phyloP scores from a whole-genome alignment of 2,888 invertebrate genomes.

The Idaea straminata region DNA sequence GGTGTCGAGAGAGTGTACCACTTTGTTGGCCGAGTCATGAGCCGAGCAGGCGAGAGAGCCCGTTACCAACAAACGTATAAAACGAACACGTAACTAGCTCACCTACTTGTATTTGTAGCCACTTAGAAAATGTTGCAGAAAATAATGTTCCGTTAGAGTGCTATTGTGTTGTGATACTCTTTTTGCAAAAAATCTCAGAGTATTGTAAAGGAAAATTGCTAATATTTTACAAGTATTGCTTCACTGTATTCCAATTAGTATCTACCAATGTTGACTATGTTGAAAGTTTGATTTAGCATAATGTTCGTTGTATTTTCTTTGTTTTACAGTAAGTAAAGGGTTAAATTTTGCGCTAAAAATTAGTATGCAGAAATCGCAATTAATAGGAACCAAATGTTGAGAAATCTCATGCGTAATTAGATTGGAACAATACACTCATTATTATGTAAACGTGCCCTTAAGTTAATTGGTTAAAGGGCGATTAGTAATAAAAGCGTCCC shows the following conservation, averaged over 20 bases:
- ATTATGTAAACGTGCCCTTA: constrained; percentile 36
- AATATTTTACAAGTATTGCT: neutral
- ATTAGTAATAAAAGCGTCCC: constrained; percentile 60
- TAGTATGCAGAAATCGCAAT: neutral
- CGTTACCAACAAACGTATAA: constrained; percentile 23
- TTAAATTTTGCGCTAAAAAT: neutral
- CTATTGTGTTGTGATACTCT: neutral
- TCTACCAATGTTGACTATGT: too few species aligned
- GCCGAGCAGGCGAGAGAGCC: constrained; percentile 19
- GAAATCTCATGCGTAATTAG: constrained; percentile 3
- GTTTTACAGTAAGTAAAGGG: too few species aligned
- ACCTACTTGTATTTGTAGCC: constrained; percentile 17
- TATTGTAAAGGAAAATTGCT: neutral
- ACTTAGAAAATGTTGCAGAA: constrained; percentile 22
- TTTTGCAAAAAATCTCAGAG: neutral
- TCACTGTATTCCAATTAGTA: too few species aligned
- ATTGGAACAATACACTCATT: constrained; percentile 17
- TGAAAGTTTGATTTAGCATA: too few species aligned
- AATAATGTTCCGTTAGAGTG: constrained; percentile 6
- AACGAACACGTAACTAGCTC: constrained; percentile 20
- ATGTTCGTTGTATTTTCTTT: too few species aligned
- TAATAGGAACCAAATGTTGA: neutral
- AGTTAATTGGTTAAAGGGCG: constrained; percentile 54
- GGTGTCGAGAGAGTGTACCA: constrained; percentile 16
- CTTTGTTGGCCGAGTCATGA: constrained; percentile 14